Evolutionary conservation across 2,888 invertebrate species (phyloP).

Genomic region (Polyploca ridens): DNA sequence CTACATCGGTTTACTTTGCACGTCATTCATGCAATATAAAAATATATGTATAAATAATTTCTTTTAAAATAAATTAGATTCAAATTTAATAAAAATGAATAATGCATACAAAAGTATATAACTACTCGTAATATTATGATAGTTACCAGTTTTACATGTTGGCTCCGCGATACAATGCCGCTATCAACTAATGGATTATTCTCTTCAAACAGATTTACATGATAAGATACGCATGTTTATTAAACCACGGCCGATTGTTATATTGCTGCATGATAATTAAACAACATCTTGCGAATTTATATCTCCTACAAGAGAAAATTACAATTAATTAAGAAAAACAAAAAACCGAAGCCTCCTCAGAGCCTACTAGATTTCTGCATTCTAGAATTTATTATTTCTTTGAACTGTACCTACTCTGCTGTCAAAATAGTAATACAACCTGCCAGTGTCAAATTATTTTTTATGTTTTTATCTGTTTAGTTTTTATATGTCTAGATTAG

Average conservation of each 20-base stretch:
- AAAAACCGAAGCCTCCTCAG: not conserved
- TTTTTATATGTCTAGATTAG: too few relatives aligned
- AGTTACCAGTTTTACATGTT: conserved; percentile 25
- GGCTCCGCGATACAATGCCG: conserved; percentile 42
- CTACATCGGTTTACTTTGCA: too few relatives aligned
- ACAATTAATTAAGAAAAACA: not conserved
- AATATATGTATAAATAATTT: too few relatives aligned
- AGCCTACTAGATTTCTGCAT: too few relatives aligned
- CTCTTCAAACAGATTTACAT: conserved; percentile 68
- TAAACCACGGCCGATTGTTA: conserved; percentile 22
- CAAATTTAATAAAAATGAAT: not conserved
- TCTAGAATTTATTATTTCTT: too few relatives aligned
- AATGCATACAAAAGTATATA: not conserved
- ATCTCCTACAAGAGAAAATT: not conserved
- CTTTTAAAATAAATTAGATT: too few relatives aligned
- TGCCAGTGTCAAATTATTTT: too few relatives aligned
- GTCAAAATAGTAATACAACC: too few relatives aligned
- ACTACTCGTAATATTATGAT: conserved; percentile 17
- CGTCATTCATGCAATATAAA: too few relatives aligned
- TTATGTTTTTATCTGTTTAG: too few relatives aligned
- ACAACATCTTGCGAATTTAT: not conserved
- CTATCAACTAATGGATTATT: conserved; percentile 66
- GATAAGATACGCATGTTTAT: conserved; percentile 59
- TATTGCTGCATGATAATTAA: conserved; percentile 16
- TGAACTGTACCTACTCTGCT: too few relatives aligned